These are phyloP conservation scores for Aporrectodea caliginosa DNA, from an alignment of 1,140 invertebrate species.

Conservation along the genomic window DNA sequence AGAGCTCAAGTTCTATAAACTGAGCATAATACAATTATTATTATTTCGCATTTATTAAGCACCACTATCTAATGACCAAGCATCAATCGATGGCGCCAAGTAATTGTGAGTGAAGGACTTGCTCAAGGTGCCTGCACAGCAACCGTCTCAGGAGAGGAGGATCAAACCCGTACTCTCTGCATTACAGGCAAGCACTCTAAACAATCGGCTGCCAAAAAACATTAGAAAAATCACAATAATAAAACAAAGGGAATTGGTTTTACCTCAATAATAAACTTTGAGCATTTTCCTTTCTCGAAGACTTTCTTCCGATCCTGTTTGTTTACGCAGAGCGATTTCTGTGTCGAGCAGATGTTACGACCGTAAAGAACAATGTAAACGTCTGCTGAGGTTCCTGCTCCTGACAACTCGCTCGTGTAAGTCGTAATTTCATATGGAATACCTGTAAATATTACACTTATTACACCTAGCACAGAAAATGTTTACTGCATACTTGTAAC, in stretches of 20 bases:
- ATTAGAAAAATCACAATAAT: not conserved
- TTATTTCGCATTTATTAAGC: too few species aligned
- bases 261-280: constrained; percentile 53
- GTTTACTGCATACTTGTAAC: too few species aligned
- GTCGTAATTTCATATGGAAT: constrained; percentile 54
- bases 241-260: constrained; percentile 5
- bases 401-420: constrained; percentile 52
- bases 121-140: too few species aligned
- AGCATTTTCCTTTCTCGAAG: constrained; percentile 44
- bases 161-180: too few species aligned
- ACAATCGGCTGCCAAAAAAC: too few species aligned
- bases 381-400: constrained; percentile 54
- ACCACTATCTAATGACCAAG: too few species aligned
- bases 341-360: constrained; percentile 52
- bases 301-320: constrained; percentile 50
- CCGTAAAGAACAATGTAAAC: constrained; percentile 52
- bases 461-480: not conserved
- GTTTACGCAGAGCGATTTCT: constrained; percentile 47
- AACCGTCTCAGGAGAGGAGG: too few species aligned
- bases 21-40: too few species aligned
- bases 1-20: too few species aligned
- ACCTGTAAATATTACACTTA: constrained; percentile 38
- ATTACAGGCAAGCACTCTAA: too few species aligned
- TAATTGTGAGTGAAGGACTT: too few species aligned
- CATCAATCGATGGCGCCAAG: too few species aligned